Base-by-base conservation (phyloP, 2,888 invertebrate genomes). In the Sarcophaga caerulescens region DNA sequence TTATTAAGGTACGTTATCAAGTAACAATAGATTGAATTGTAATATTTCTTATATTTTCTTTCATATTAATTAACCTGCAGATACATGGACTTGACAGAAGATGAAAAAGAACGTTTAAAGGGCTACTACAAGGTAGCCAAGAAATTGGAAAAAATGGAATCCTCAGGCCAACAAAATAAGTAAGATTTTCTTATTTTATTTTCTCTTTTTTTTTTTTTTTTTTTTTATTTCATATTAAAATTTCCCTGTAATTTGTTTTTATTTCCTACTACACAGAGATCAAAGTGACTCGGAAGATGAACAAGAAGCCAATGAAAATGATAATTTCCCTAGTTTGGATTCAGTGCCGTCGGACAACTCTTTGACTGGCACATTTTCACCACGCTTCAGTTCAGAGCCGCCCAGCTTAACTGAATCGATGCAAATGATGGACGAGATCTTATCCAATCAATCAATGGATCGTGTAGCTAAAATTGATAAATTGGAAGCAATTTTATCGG, bases 101-200 rank as follows among this genome's bases (percentile, higher is more conserved):
- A 98, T 88, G 98, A 98, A 91, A 97, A 98, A 90, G 98, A 98
- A 89, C 98, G 98, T 92, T 94, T 98, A 21, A 98, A 97, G 92
- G 97, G 97, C 59, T 96, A 97, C 90, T 88, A 89, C 63, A 98
- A 98, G 94, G 98, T 98, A 85, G 98, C 98, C 0, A 97, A 97
- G 90, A 98, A 98, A 92, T 93, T 98, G 85, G 98, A 98, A 91
- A 97, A 98, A 93, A 94, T 98, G 87, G 97, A 98, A 93, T 96
- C 95, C 88, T 96, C 95, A 88, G 95, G 96, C 19, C 92, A 92
- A 87, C 96, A 96, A 90, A 97, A 96, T 85, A 94, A 94, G 92
- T 94, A 92, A 84, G 89, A 17, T 44, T 35, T 52, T 44, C 21
- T 14, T 25, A 3, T 66, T 59, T 62, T 73, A 8, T 75, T 47